Evolutionary conservation across 2,113 vertebrate species (phyloP), one percentile per base, ranked within the genome.

Genomic region (Eudyptes chrysolophus): DNA sequence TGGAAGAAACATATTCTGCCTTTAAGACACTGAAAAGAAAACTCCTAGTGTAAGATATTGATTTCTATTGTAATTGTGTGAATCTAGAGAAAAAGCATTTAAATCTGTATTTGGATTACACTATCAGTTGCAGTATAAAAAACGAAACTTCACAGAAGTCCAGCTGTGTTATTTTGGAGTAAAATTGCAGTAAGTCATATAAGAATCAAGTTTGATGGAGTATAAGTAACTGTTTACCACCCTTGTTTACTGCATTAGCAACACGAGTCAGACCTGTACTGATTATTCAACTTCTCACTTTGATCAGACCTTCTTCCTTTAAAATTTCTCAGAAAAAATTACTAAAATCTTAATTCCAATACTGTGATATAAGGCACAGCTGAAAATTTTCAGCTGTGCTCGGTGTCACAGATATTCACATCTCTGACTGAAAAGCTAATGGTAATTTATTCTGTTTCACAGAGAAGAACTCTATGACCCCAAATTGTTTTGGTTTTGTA

Each of bases 111-210:
- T 72, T 49, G 66, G 54, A 89, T 87, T 69, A 38, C 52, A 26
- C 48, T 75, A 26, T 76, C 27, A 42, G 34, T 72, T 2, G 2
- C 30, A 65, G 16, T 48, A 42, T 65, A 89, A 83, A 78, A 84
- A 84, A 30, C 75, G 61, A 75, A 94, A 58, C 44, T 69, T 84
- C 34, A 66, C 74, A 80, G 52, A 78, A 77, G 49, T 89, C 77
- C 90, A 93, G 61, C 84, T 97, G 91, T 69, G 93, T 72, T 95
- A 87, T 84, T 96, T 79, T 69, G 66, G 77, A 84, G 19, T 49
- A 85, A 93, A 93, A 91, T 36, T 46, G 18, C 62, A 65, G 22
- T 46, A 95, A 94, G 55, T 84, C 57, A 62, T 54, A 82, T 11
- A 22, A 94, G 38, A 93, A 87, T 85, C 65, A 66, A 82, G 46